A percentile compares a stretch with the other conserved stretches of the same genome.
These are phyloP conservation scores for Augiades crinisus DNA, from an alignment of 2,888 invertebrate species.

Conservation along the genomic window DNA sequence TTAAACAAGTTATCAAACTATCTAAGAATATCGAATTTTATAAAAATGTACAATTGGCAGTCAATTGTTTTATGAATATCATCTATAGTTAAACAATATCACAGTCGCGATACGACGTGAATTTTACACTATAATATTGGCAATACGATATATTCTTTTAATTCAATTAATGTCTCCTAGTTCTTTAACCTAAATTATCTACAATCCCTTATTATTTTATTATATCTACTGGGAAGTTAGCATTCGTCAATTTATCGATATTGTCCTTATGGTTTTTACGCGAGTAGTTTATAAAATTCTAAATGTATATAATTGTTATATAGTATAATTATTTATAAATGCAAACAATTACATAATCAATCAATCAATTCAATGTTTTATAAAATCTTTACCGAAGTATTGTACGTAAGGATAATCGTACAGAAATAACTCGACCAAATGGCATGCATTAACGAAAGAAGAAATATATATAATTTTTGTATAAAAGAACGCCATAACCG, in stretches of 20 bases:
- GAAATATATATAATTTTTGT: too few relatives aligned
- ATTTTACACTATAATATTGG: constrained; percentile 53
- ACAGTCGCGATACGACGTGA: constrained; percentile 59
- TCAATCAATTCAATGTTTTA: too few relatives aligned
- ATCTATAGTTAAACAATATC: constrained; percentile 70
- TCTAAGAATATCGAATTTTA: constrained; percentile 73
- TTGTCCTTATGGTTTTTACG: constrained; percentile 80
- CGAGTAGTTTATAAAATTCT: constrained; percentile 76
- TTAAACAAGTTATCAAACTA: constrained; percentile 72
- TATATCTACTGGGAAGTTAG: constrained; percentile 65
- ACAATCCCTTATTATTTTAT: constrained; percentile 59
- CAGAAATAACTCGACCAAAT: too few relatives aligned
- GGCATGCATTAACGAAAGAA: too few relatives aligned
- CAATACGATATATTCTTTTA: constrained; percentile 59
- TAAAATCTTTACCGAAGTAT: too few relatives aligned
- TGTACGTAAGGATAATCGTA: too few relatives aligned
- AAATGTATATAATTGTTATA: constrained; percentile 63
- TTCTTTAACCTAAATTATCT: constrained; percentile 64
- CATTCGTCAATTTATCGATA: constrained; percentile 76
- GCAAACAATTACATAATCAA: too few relatives aligned
- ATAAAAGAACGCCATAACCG: constrained; percentile 55
- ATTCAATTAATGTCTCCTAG: constrained; percentile 50
- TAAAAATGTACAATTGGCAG: constrained; percentile 79
- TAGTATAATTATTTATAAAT: too few relatives aligned
- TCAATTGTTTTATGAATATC: constrained; percentile 71